These are phyloP conservation scores for Noctua pronuba DNA, from an alignment of 2,888 invertebrate species.

Conservation along the genomic window DNA sequence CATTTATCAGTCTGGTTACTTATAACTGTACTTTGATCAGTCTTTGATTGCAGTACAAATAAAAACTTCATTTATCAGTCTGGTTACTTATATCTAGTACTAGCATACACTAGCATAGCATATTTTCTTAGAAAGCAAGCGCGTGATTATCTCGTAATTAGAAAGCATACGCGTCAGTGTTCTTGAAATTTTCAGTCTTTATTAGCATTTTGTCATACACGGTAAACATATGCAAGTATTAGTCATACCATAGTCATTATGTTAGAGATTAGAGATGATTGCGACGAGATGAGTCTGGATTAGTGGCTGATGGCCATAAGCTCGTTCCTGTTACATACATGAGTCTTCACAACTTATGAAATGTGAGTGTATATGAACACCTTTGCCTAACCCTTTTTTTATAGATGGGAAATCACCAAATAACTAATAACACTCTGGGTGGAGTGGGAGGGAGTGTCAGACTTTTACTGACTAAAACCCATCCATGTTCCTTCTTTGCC, in stretches of 20 bases:
- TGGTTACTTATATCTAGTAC: too few species aligned
- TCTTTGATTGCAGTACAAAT: too few species aligned
- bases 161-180: constrained; percentile 43
- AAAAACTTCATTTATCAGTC: too few species aligned
- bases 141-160: constrained; percentile 43
- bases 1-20: too few species aligned
- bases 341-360: background rate
- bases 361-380: background rate
- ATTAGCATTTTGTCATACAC: constrained; percentile 32
- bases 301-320: background rate
- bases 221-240: constrained; percentile 15
- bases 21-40: too few species aligned
- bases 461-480: too few species aligned
- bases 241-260: constrained; percentile 13
- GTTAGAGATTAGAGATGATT: constrained; percentile 14
- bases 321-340: background rate
- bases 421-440: too few species aligned
- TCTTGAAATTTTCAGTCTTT: constrained; percentile 53
- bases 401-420: too few species aligned
- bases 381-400: background rate
- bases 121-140: constrained; percentile 48
- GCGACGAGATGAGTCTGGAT: background rate
- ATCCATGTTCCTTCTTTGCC: too few species aligned
- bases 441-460: too few species aligned
- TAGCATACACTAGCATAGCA: too few species aligned